Percentiles rank a stretch among this genome's conserved stretches.
phyloP scores from a whole-genome alignment of 1,140 invertebrate genomes.

The Chironomus tepperi region DNA sequence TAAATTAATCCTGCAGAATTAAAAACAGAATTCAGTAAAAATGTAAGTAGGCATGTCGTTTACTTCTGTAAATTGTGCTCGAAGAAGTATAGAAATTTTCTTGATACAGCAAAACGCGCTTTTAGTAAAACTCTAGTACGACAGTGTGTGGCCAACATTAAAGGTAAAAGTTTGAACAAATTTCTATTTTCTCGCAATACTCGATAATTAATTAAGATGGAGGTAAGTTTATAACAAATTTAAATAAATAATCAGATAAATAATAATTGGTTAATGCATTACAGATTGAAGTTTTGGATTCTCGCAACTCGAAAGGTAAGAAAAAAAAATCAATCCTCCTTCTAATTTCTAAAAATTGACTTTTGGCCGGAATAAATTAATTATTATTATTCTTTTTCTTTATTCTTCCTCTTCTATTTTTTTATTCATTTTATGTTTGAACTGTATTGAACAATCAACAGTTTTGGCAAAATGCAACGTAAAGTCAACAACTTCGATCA shows the following conservation, averaged over 20 bases:
- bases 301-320: background rate
- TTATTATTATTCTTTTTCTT: background rate
- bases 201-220: background rate
- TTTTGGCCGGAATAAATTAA: background rate
- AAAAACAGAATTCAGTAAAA: too few species aligned
- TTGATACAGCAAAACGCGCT: too few species aligned
- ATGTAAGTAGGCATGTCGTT: too few species aligned
- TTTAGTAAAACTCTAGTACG: too few species aligned
- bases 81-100: too few species aligned
- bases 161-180: background rate
- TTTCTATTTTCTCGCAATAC: background rate
- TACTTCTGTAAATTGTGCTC: too few species aligned
- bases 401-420: background rate
- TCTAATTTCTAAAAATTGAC: background rate
- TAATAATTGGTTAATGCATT: background rate
- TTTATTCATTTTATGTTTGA: background rate
- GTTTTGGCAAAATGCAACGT: constrained; percentile 39
- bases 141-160: background rate
- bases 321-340: background rate
- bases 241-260: background rate
- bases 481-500: constrained; percentile 51
- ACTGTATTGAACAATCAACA: background rate
- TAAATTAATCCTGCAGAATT: too few species aligned
- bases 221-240: background rate
- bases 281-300: background rate